Percentiles rank a stretch among this genome's conserved stretches.
These are phyloP conservation scores for Drosophila kanapiae DNA, from an alignment of 1,140 invertebrate genomes.

Conservation along the genomic window DNA sequence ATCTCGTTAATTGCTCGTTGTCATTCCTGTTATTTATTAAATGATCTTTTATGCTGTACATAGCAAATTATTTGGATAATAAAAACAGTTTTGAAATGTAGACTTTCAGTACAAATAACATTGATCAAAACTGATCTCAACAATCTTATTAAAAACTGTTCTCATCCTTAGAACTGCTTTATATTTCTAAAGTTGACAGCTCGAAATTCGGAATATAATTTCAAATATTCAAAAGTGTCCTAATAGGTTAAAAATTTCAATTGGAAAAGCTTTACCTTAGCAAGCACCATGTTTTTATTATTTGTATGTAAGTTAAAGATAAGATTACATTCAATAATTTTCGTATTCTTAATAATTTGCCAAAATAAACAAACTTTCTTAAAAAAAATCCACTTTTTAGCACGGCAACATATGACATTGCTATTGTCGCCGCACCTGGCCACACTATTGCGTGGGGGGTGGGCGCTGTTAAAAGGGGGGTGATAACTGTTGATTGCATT, in stretches of 20 bases:
- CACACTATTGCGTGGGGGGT: conserved; percentile 21
- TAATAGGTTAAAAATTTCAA: neutral
- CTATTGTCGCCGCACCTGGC: neutral
- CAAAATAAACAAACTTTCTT: neutral
- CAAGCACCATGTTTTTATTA: neutral
- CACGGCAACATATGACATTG: neutral
- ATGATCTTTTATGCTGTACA: neutral
- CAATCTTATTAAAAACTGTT: neutral
- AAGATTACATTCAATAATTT: neutral
- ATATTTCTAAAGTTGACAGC: neutral
- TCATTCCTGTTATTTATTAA: conserved; percentile 25
- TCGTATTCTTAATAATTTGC: no score
- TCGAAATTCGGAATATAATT: neutral
- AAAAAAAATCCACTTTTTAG: neutral
- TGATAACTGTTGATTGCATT: conserved; percentile 19
- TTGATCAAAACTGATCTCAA: no score
- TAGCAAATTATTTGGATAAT: conserved; percentile 8
- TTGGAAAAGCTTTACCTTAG: neutral
- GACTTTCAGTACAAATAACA: no score
- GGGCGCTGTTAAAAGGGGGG: conserved; percentile 22
- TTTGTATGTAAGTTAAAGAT: neutral
- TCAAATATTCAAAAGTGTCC: neutral
- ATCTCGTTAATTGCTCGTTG: neutral
- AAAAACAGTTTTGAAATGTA: neutral
- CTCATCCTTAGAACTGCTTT: neutral